Evolutionary conservation across 2,113 vertebrate species (phyloP).

Genomic region (Lophotis ruficrista): DNA sequence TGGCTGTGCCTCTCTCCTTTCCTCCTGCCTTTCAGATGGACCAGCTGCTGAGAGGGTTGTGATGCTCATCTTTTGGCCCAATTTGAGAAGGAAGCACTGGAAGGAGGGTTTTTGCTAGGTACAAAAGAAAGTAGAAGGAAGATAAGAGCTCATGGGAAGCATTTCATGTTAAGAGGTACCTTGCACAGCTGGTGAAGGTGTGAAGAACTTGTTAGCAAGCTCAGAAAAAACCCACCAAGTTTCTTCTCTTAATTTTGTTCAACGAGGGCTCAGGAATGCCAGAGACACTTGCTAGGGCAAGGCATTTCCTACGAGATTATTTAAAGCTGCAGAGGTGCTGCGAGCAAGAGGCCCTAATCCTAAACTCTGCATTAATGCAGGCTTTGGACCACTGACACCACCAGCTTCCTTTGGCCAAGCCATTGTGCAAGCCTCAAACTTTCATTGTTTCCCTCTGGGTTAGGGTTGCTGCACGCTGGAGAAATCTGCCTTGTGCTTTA

Average conservation of each 20-base stretch:
- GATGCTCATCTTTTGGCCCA: not conserved
- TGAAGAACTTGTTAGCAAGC: not conserved
- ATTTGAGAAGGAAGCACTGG: not conserved
- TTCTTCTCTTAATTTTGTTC: not conserved
- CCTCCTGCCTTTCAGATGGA: not conserved
- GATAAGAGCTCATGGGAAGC: not conserved
- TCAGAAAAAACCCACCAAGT: not conserved
- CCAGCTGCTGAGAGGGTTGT: rapidly evolving
- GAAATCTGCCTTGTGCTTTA: not conserved
- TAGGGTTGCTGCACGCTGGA: not conserved
- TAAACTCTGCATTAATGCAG: not conserved
- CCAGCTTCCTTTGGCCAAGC: not conserved
- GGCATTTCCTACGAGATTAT: not conserved
- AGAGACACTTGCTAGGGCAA: not conserved
- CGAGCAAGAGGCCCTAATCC: not conserved
- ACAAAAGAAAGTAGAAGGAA: not conserved
- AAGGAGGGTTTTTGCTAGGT: not conserved
- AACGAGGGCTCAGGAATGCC: rapidly evolving
- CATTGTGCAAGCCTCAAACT: not conserved
- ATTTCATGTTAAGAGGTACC: not conserved
- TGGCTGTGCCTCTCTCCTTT: not conserved
- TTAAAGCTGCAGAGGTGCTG: not conserved
- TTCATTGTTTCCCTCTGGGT: not conserved
- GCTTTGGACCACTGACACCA: not conserved
- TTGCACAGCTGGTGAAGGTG: not conserved